Percentiles rank a stretch among this genome's conserved stretches.
Evolutionary conservation across 2,797 vertebrate genomes (phyloP).

Genomic region (Gambelia wislizenii): DNA sequence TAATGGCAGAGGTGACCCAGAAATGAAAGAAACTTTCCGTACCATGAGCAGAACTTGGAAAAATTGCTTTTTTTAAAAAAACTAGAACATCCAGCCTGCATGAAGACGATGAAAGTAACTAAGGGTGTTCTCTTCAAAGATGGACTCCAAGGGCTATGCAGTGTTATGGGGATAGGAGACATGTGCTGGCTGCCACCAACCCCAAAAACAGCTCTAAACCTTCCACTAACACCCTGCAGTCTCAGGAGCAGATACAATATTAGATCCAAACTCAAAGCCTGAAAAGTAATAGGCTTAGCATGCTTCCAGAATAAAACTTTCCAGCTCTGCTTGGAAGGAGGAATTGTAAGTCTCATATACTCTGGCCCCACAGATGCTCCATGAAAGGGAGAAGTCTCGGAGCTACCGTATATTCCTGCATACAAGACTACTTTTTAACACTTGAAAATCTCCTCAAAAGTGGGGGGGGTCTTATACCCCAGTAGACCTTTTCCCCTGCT

Average conservation of each 20-base stretch:
- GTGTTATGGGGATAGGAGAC: no score
- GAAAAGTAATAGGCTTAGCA: neutral
- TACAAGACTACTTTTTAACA: no score
- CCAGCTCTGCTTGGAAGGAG: neutral
- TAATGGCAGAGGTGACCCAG: no score
- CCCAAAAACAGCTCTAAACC: neutral
- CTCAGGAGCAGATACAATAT: neutral
- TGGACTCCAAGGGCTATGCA: neutral
- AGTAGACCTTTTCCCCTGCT: no score
- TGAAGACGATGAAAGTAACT: neutral
- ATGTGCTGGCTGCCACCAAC: no score
- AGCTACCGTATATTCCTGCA: no score
- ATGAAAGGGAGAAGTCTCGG: neutral
- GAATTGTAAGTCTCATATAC: neutral
- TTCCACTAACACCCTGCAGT: neutral
- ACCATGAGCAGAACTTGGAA: neutral
- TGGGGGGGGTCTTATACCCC: no score
- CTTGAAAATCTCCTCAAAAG: no score
- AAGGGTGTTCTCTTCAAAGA: neutral
- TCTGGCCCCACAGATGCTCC: neutral
- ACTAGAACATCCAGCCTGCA: no score
- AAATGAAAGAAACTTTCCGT: no score
- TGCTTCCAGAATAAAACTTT: neutral
- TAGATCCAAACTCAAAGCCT: neutral
- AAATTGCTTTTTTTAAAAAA: neutral